Evolutionary conservation across 2,113 vertebrate species (phyloP).

Genomic region (Aptenodytes patagonicus): DNA sequence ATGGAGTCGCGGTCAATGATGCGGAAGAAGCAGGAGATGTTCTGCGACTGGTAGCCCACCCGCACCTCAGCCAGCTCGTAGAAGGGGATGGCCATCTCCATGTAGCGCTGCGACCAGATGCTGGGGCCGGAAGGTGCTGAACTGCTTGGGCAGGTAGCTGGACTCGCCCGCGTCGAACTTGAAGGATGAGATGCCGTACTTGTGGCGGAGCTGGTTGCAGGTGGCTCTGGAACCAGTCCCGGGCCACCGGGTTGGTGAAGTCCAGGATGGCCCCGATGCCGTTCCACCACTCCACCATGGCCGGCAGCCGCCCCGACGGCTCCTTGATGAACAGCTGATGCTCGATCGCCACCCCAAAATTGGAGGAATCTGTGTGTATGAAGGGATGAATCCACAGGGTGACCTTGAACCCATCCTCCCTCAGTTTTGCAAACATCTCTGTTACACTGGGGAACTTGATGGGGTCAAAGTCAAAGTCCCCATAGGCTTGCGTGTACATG

Average conservation of each 20-base stretch:
- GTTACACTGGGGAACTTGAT: neutral
- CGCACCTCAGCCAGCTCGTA: slow-evolving; percentile 88
- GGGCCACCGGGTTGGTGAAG: slow-evolving; percentile 88
- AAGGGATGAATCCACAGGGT: neutral
- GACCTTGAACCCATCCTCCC: slow-evolving; percentile 21
- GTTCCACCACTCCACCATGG: slow-evolving; percentile 79
- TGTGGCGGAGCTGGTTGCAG: slow-evolving; percentile 79
- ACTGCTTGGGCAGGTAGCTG: slow-evolving; percentile 90
- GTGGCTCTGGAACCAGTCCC: slow-evolving; percentile 89
- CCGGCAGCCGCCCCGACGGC: neutral
- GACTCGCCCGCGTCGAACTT: slow-evolving; percentile 94
- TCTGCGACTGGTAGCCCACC: slow-evolving; percentile 92
- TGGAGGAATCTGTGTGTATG: neutral
- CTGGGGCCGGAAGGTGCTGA: slow-evolving; percentile 88
- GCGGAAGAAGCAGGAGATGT: slow-evolving; percentile 93
- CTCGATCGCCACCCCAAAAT: neutral
- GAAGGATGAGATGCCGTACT: slow-evolving; percentile 86
- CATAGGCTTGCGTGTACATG: no score
- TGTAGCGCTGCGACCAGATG: slow-evolving; percentile 90
- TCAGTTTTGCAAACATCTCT: slow-evolving; percentile 27
- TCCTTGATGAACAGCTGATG: slow-evolving; percentile 21
- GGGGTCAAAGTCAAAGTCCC: no score
- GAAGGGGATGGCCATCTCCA: slow-evolving; percentile 90
- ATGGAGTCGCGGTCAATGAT: slow-evolving; percentile 91
- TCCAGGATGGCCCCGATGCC: slow-evolving; percentile 90